Conservation (phyloP, 37 sponge, comb jelly and placozoan species). For the Haliclona indistincta region DNA sequence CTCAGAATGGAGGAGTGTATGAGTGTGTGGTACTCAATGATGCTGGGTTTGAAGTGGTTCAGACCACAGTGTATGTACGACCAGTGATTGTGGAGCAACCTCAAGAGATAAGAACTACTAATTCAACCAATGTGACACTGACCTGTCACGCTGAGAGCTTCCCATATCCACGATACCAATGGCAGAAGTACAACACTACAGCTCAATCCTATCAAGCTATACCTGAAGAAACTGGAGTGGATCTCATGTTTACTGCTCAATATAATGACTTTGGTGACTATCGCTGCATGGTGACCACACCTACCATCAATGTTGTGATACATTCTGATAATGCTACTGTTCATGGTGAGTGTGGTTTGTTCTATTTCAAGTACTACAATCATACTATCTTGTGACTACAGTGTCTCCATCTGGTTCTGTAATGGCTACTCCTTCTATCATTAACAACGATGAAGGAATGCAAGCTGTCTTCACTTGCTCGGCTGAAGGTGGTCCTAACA, state of each 20-base stretch:
- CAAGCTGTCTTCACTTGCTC: slow-evolving; percentile 9
- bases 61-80: not conserved
- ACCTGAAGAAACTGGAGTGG: not conserved
- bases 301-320: not conserved
- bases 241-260: not conserved
- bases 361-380: too few species aligned
- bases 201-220: not conserved
- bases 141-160: slow-evolving; percentile 19
- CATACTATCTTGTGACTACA: not conserved
- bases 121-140: not conserved
- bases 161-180: slow-evolving; percentile 16
- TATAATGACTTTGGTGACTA: slow-evolving; percentile 29
- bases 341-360: slow-evolving; percentile 1
- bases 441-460: not conserved
- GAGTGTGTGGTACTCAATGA: slow-evolving; percentile 3
- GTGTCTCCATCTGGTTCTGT: slow-evolving; percentile 34
- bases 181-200: not conserved
- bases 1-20: not conserved
- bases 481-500: slow-evolving; percentile 10
- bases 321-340: not conserved
- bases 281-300: not conserved
- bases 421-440: not conserved
- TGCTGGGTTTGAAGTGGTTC: not conserved
- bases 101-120: not conserved
- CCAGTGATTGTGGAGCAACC: slow-evolving; percentile 1